Conservation (phyloP, 2,888 invertebrate genomes). For the Lamproptera curius region DNA sequence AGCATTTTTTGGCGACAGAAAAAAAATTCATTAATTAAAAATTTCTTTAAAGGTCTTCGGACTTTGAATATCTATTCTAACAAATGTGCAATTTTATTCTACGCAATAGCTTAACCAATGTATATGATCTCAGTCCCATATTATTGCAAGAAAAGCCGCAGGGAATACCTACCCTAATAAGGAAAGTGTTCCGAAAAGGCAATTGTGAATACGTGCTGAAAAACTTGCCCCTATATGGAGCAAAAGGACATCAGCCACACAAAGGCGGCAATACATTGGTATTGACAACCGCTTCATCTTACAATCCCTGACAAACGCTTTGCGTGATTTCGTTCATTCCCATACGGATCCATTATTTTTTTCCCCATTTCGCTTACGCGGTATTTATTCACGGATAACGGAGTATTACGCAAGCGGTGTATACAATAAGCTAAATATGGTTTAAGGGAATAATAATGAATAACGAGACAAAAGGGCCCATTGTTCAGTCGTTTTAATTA, state of each 20-base stretch:
- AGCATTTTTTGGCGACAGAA: no score
- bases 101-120: background rate
- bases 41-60: no score
- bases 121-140: background rate
- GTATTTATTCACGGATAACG: background rate
- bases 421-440: background rate
- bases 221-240: conserved; percentile 4
- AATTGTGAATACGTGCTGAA: background rate
- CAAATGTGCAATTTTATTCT: background rate
- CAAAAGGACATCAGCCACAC: conserved; percentile 11
- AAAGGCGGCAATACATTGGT: conserved; percentile 14
- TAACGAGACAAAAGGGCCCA: background rate
- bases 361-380: background rate
- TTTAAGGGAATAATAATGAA: background rate
- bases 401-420: background rate
- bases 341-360: conserved; percentile 11
- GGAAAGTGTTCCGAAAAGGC: background rate
- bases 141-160: background rate
- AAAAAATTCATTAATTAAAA: no score
- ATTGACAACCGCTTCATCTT: conserved; percentile 18
- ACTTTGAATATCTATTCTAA: no score
- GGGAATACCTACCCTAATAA: background rate
- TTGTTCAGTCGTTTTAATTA: background rate
- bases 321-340: conserved; percentile 11
- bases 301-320: conserved; percentile 14